Conservation (phyloP, 2,797 vertebrate species). For the Acridotheres tristis region DNA sequence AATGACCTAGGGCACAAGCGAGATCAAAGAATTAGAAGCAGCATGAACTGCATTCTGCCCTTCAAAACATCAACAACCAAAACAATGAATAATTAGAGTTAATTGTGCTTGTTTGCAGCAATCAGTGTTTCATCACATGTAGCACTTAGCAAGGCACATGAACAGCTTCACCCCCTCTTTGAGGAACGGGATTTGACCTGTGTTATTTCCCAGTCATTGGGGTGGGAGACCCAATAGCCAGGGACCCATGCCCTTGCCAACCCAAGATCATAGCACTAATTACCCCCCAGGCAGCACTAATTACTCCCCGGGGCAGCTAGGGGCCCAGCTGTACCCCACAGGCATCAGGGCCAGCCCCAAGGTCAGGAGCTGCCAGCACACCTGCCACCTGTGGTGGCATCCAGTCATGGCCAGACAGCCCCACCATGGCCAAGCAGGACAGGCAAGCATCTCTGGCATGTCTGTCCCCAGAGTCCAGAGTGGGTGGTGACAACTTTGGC, state of each 20-base stretch:
- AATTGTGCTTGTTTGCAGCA: background rate
- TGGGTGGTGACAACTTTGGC: rapidly evolving
- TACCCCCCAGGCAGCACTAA: background rate
- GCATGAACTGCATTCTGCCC: background rate
- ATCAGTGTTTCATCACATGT: background rate
- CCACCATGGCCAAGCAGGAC: background rate
- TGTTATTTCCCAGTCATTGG: background rate
- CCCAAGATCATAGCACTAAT: background rate
- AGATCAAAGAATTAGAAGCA: slow-evolving; percentile 48
- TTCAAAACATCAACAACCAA: background rate
- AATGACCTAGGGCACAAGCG: background rate
- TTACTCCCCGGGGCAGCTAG: background rate
- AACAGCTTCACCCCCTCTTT: background rate
- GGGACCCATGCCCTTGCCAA: background rate
- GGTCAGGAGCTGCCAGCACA: background rate
- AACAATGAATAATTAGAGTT: background rate
- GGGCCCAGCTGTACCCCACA: rapidly evolving
- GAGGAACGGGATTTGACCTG: background rate
- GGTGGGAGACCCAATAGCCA: background rate
- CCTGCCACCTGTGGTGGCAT: background rate
- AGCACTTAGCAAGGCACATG: rapidly evolving
- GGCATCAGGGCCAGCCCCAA: too few relatives aligned
- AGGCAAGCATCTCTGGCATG: background rate
- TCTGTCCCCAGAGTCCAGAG: background rate
- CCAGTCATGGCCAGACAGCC: background rate